Conservation (phyloP, 92 coral and sea anemone genomes). For the Chrysogorgia sp. region DNA sequence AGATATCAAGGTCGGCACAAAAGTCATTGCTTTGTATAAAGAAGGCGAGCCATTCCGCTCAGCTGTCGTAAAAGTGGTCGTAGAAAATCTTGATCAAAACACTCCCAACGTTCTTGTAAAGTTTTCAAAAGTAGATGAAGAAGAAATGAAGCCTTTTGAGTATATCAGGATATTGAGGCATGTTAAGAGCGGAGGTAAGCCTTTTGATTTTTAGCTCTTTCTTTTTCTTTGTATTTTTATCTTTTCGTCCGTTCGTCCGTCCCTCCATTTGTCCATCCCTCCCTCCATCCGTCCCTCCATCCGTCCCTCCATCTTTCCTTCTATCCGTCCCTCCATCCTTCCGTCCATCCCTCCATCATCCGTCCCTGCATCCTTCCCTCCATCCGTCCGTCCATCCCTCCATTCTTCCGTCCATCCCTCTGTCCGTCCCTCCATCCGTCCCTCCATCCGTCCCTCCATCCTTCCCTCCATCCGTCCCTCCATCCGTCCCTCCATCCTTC, state of each 20-base stretch:
- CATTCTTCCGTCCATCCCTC: too few relatives aligned
- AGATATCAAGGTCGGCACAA: slow-evolving; percentile 61
- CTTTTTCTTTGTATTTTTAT: not conserved
- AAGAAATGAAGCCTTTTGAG: slow-evolving; percentile 43
- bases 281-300: too few relatives aligned
- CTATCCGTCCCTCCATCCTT: too few relatives aligned
- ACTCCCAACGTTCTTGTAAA: slow-evolving; percentile 17
- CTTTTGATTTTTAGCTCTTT: not conserved
- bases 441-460: not conserved
- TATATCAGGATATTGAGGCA: slow-evolving; percentile 27
- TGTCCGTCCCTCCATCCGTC: not conserved
- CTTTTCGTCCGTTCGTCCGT: not conserved
- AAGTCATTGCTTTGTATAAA: slow-evolving; percentile 65
- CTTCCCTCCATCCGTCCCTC: not conserved
- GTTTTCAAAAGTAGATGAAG: slow-evolving; percentile 49
- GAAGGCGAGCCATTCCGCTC: slow-evolving; percentile 36
- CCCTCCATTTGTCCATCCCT: too few relatives aligned
- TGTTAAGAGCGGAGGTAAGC: slow-evolving; percentile 37
- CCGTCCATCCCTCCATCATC: not conserved
- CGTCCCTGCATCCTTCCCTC: not conserved
- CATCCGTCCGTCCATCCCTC: too few relatives aligned
- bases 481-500: too few relatives aligned
- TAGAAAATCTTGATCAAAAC: slow-evolving; percentile 13
- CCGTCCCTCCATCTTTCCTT: too few relatives aligned
- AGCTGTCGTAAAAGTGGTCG: slow-evolving; percentile 1